Evolutionary conservation across 2,113 vertebrate species (phyloP), one percentile per base, ranked within the genome.

Genomic region (Sula dactylatra): DNA sequence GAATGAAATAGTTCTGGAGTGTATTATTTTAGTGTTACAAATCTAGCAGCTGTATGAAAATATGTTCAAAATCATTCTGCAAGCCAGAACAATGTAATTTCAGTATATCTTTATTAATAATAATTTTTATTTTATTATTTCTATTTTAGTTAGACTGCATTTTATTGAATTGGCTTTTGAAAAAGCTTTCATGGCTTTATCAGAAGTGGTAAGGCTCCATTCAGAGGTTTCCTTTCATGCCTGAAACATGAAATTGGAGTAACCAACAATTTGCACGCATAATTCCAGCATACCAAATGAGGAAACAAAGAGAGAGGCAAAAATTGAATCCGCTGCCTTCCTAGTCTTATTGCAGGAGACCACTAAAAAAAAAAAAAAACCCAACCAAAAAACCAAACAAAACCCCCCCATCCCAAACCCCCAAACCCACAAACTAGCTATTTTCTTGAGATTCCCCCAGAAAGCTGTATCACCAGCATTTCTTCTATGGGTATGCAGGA

Each of bases 191-290:
- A 59, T 52, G 56, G 88, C 65, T 96, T 92, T 89, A 91, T 77
- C 42, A 70, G 65, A 90, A 96, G 45, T 89, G 13, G 44, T 54
- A 76, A 64, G 59, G 72, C 91, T 91, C 93, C 61, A 81, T 85
- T 96, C 91, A 94, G 91, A 94, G 56, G 71, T 58, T 93, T 45
- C 55, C 49, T 94, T 97, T 97, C 86, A 90, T 82, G 88, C 69
- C 42, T 15, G 64, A 97, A 86, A 96, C 81, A 74, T 15, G 91
- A 95, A 97, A 96, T 66, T 81, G 76, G 81, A 96, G 89, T 78
- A 95, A 92, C 87, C 89, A 95, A 82, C 76, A 86, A 95, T 95
- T 91, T 95, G 94, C 92, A 71, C 44, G 13, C 29, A 34, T 95
- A 96, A 95, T 96, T 86, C 91, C 49, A 76, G 94, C 61, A 80